These are phyloP conservation scores for Parauchenoglanis ngamensis DNA, from an alignment of 2,797 vertebrate genomes.

Conservation along the genomic window DNA sequence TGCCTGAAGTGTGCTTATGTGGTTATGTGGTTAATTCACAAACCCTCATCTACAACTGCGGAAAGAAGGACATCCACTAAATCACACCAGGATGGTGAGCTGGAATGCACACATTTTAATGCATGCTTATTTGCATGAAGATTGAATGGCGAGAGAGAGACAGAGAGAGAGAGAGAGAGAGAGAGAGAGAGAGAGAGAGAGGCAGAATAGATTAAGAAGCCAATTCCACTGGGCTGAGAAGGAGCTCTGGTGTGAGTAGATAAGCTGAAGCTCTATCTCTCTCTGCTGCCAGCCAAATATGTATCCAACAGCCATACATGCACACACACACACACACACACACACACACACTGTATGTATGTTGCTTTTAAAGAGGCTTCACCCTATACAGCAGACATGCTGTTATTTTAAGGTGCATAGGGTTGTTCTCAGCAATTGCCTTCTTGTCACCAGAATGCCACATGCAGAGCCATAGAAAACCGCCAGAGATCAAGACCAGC, in stretches of 20 bases:
- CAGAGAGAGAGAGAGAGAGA: conserved; percentile 57
- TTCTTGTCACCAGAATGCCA: conserved; percentile 64
- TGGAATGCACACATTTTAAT: conserved; percentile 43
- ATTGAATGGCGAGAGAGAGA: conserved; percentile 63
- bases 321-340: conserved; percentile 15
- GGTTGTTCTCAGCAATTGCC: conserved; percentile 73
- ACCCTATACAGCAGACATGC: conserved; percentile 66
- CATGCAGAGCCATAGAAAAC: conserved; percentile 63
- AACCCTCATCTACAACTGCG: conserved; percentile 12
- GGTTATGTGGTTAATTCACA: neutral
- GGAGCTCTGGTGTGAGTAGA: conserved; percentile 79
- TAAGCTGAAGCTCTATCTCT: conserved; percentile 80
- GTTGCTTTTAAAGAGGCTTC: conserved; percentile 67
- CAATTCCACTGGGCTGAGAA: conserved; percentile 78
- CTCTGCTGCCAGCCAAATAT: conserved; percentile 78
- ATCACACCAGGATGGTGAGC: conserved; percentile 21
- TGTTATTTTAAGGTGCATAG: conserved; percentile 71
- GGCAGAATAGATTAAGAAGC: conserved; percentile 74
- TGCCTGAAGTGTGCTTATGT: neutral
- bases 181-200: conserved; percentile 25
- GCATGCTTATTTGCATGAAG: conserved; percentile 74
- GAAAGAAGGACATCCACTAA: conserved; percentile 31
- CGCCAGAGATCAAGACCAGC: neutral
- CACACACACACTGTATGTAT: conserved; percentile 52
- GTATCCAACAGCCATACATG: conserved; percentile 73